These are phyloP conservation scores for Apamea anceps DNA, from an alignment of 2,888 invertebrate species.

Conservation along the genomic window DNA sequence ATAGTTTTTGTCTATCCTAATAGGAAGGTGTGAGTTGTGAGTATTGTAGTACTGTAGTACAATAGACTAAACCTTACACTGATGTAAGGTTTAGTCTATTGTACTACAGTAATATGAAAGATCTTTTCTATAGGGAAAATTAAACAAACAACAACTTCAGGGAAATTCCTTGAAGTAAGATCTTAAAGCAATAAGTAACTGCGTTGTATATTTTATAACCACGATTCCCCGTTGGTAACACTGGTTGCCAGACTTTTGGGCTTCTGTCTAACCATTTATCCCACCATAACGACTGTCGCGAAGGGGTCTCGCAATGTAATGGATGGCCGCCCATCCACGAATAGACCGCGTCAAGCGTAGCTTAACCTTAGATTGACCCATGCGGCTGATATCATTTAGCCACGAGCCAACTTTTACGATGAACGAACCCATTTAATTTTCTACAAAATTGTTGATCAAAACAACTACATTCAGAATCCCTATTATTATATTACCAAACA, in stretches of 20 bases:
- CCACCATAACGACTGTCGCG: neutral
- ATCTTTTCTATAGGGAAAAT: neutral
- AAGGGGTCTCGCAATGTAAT: too few species aligned
- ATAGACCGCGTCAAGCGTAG: neutral
- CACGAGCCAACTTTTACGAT: neutral
- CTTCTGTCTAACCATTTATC: neutral
- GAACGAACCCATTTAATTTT: neutral
- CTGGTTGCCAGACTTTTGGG: neutral
- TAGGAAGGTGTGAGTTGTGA: too few species aligned
- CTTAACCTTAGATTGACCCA: neutral
- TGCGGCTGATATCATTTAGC: neutral
- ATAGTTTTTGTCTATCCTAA: too few species aligned
- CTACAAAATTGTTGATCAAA: neutral
- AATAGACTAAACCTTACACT: too few species aligned
- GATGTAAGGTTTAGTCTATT: too few species aligned
- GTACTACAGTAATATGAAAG: too few species aligned
- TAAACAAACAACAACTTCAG: neutral
- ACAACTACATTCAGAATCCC: neutral
- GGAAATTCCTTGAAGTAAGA: neutral
- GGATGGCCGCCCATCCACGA: neutral
- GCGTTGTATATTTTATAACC: neutral
- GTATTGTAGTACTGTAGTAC: too few species aligned
- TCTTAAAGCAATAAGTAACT: neutral
- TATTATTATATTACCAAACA: slow-evolving; percentile 15
- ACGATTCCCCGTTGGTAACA: neutral